phyloP scores from a whole-genome alignment of 2,888 invertebrate genomes.

The Philopedon plagiatum region DNA sequence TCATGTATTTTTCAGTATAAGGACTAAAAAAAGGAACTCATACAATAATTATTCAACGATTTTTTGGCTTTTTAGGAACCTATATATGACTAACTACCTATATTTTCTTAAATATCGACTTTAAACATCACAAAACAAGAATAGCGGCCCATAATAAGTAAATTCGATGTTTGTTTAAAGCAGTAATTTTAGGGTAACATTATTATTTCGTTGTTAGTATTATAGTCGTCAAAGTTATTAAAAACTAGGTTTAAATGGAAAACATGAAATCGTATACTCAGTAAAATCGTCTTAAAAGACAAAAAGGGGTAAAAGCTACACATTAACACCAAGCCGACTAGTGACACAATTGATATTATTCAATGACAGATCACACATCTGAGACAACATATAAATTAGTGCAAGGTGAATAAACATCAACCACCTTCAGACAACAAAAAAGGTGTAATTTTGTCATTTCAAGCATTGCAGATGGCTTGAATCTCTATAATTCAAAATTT shows the following conservation, averaged over 20 bases:
- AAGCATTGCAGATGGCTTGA: no score
- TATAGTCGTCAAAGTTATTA: not conserved
- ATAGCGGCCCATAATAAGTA: not conserved
- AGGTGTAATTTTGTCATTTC: not conserved
- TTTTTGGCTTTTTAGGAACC: constrained; percentile 22
- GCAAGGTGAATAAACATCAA: not conserved
- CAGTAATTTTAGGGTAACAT: not conserved
- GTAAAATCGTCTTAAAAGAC: not conserved
- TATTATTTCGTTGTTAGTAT: constrained; percentile 6
- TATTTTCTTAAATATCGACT: not conserved
- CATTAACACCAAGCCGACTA: constrained; percentile 1
- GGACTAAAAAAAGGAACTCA: constrained; percentile 1
- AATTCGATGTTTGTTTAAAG: constrained; percentile 2
- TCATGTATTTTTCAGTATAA: constrained; percentile 8
- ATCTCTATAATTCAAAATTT: no score
- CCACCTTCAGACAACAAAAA: constrained; percentile 1
- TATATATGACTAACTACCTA: constrained; percentile 3
- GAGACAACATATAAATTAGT: not conserved
- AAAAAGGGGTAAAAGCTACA: constrained; percentile 13
- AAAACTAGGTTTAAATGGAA: not conserved
- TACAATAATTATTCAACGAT: not conserved
- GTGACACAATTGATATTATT: not conserved
- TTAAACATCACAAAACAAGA: not conserved
- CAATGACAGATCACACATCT: not conserved
- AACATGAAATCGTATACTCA: constrained; percentile 21